Conservation (phyloP, 1,140 invertebrate genomes). For the Neomicropteryx cornuta region DNA sequence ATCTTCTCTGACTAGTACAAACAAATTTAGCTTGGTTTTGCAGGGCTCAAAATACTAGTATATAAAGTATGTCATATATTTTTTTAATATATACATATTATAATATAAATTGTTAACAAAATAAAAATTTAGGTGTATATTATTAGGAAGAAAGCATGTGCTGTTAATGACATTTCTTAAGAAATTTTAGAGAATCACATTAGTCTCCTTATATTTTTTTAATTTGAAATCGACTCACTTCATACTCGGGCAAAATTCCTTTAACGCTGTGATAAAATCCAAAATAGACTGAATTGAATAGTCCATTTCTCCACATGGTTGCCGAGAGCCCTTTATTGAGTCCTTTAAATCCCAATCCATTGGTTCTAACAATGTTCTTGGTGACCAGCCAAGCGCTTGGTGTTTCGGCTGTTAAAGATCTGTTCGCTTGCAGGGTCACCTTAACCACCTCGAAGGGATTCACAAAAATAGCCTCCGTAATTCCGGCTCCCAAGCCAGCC, state of each 20-base stretch:
- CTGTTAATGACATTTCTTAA: too few relatives aligned
- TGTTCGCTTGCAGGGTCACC: constrained; percentile 70
- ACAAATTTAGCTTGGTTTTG: too few relatives aligned
- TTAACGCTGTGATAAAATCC: constrained; percentile 90
- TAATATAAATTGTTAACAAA: too few relatives aligned
- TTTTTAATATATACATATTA: too few relatives aligned
- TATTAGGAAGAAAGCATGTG: too few relatives aligned
- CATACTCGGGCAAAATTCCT: constrained; percentile 54
- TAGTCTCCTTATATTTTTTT: too few relatives aligned
- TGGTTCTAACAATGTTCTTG: constrained; percentile 58
- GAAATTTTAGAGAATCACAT: too few relatives aligned
- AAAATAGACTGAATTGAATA: constrained; percentile 91
- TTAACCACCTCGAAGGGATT: constrained; percentile 95
- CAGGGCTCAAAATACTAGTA: too few relatives aligned
- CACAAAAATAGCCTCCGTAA: constrained; percentile 80
- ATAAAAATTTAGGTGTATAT: too few relatives aligned
- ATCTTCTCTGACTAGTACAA: too few relatives aligned
- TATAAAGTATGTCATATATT: too few relatives aligned
- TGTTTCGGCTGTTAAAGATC: constrained; percentile 35
- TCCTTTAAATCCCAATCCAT: constrained; percentile 67
- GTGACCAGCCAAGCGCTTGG: constrained; percentile 72
- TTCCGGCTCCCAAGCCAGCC: constrained; percentile 74
- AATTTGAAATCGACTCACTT: too few relatives aligned
- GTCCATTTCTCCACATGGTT: constrained; percentile 75
- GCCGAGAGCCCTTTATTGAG: constrained; percentile 82